Base-by-base conservation (phyloP, 2,113 vertebrate species). In the Isichthys henryi region DNA sequence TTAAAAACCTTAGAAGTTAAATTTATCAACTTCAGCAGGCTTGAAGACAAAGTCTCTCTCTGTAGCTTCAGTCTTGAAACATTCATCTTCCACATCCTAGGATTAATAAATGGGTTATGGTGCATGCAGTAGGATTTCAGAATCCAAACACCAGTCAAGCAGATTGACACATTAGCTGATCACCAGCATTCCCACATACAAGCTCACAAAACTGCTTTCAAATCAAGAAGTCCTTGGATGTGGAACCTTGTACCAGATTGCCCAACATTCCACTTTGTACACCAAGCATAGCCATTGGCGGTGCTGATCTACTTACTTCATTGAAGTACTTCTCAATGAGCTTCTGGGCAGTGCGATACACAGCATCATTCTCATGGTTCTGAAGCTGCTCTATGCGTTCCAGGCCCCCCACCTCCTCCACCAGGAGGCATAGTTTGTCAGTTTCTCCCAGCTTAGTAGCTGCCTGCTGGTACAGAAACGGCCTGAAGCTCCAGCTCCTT, bases 361-460 rank as follows among this genome's bases (percentile, higher is more conserved):
- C 93, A 1, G 93, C 90, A 2, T 88, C 91, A 46, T 98, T 99
- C 39, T 97, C 95, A 0, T 98, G 97, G 80, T 94, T 96, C 92
- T 98, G 97, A 80, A 99, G 94, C 2, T 94, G 91, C 91, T 99
- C 97, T 0, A 99, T 96, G 77, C 94, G 96, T 74, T 98, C 96
- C 89, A 98, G 86, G 0, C 97, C 98, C 49, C 95, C 96, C 0
- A 97, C 91, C 86, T 97, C 96, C 49, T 99, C 97, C 0, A 98
- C 90, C 88, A 97, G 86, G 84, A 97, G 83, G 52, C 96, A 95
- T 5, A 99, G 93, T 53, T 95, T 97, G 0, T 97, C 95, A 0
- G 93, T 96, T 92, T 97, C 95, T 0, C 94, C 95, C 2, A 97
- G 66, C 87, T 96, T 97, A 90, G 97, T 95, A 62, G 96, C 96